Base-by-base conservation (phyloP, 2,797 vertebrate genomes). In the Silurus aristotelis region DNA sequence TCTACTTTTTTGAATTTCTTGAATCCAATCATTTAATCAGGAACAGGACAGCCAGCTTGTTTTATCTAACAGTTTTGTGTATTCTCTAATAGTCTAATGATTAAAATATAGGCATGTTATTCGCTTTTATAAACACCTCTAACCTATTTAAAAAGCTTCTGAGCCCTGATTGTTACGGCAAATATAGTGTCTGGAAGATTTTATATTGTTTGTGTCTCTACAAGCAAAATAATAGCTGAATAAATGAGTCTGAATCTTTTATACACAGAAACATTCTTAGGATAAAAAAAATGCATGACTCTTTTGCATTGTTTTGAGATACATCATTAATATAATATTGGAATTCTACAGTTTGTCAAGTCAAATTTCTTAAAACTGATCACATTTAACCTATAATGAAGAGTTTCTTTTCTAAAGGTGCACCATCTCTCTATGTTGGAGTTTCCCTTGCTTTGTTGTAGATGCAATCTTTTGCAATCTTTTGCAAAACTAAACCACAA, bases 11-110 rank as follows among this genome's bases (percentile, higher is more conserved):
- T 72, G n/a, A 97, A 92, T 89, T 94, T 99, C 89, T 97, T 97
- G 83, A 99, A 95, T 79, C 97, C 96, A 61, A 96, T 94, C 92
- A 99, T 97, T 92, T 99, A 99, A 81, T 97, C 97, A 1, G 98
- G 98, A 6, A 99, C 96, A 71, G 97, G 98, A 91, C 98, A 99
- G 46, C 98, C 98, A 1, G 98, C 96, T 89, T 96, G 95, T 92
- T 98, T 97, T 80, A 99, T 98, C 61, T 99, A 87, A 98, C 82
- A 14, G 97, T 96, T 89, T 94, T 99, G 80, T 5, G 25, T 27
- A 43, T 70, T 43, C 31, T 46, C 31, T 20, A 70, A 43, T 20
- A 70, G 38, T 31, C 31, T 31, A 31, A 31, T 31, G 31, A 31
- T 31, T 31, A 31, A 31, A 31, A 31, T 31, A 1, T 31, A 31